Evolutionary conservation across 2,113 vertebrate species (phyloP).

Genomic region (Alectura lathami): DNA sequence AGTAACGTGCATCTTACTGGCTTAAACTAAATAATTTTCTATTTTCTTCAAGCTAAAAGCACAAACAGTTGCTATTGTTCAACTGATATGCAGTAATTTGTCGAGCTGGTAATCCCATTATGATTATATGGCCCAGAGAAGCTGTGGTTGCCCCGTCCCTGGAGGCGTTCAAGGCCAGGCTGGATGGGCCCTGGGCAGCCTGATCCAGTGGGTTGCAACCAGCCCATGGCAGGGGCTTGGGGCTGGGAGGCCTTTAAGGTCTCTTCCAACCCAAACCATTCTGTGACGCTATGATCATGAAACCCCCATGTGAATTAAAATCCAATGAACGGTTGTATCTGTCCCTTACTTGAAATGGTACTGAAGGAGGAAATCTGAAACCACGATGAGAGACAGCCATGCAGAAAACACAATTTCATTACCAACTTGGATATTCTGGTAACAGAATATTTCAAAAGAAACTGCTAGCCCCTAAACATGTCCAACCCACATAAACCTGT

Average conservation of each 20-base stretch:
- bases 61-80: not conserved
- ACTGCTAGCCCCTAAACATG: not conserved
- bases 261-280: not conserved
- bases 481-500: not conserved
- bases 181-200: not conserved
- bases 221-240: too few species aligned
- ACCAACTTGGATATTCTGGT: not conserved
- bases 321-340: not conserved
- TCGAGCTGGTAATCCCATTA: not conserved
- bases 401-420: not conserved
- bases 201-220: not conserved
- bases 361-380: not conserved
- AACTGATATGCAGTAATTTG: not conserved
- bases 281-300: not conserved
- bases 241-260: not conserved
- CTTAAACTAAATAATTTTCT: not conserved
- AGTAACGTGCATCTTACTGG: not conserved
- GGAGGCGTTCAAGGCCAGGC: not conserved
- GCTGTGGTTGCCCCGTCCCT: not conserved
- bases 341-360: not conserved
- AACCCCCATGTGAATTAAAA: not conserved
- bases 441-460: not conserved
- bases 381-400: not conserved
- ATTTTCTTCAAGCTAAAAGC: not conserved
- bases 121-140: not conserved